These are phyloP conservation scores for Hippocampus abdominalis DNA, from an alignment of 2,113 vertebrate species.

Conservation along the genomic window DNA sequence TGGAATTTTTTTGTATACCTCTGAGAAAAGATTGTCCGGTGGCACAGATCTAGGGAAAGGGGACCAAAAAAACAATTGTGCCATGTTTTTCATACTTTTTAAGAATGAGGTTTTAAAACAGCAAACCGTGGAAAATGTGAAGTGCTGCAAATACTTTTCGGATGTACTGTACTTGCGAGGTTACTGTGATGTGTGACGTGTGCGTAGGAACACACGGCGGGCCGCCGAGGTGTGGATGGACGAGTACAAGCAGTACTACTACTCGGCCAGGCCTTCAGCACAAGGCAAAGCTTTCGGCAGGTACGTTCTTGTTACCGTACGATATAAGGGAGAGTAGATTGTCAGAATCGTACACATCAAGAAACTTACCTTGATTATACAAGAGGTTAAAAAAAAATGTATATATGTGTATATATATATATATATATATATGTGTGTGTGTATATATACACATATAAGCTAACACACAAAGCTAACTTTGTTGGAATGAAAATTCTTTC, in stretches of 20 bases:
- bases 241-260: conserved; percentile 97
- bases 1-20: too few species aligned
- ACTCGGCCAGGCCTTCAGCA: conserved; percentile 90
- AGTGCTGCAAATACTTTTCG: background rate
- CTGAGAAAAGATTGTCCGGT: too few species aligned
- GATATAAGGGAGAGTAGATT: background rate
- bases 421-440: too few species aligned
- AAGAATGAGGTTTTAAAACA: background rate
- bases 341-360: too few species aligned
- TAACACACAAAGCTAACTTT: too few species aligned
- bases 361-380: too few species aligned
- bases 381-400: too few species aligned
- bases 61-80: too few species aligned
- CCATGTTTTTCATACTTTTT: background rate
- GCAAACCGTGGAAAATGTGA: background rate
- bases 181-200: conserved; percentile 60
- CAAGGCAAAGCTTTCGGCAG: conserved; percentile 93
- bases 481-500: too few species aligned
- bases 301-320: conserved; percentile 61
- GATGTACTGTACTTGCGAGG: background rate
- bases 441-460: too few species aligned
- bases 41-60: too few species aligned
- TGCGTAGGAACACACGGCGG: conserved; percentile 88
- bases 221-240: conserved; percentile 99
- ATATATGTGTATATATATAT: too few species aligned